Conservation (phyloP, 1,140 invertebrate genomes). For the Drosophila parabipectinata region DNA sequence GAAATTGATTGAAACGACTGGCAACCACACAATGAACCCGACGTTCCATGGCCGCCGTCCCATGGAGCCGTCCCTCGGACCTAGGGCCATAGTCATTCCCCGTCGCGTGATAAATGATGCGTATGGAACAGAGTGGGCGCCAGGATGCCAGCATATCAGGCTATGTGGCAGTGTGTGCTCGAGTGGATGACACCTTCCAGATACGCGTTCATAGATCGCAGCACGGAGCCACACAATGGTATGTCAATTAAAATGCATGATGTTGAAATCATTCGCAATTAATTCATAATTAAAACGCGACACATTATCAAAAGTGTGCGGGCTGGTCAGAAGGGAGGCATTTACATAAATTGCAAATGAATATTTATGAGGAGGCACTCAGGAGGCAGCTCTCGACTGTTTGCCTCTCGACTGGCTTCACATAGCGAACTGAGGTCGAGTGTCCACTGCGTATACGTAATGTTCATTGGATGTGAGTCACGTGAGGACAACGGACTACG, state of each 20-base stretch:
- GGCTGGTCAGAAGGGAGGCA: constrained; percentile 24
- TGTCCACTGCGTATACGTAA: constrained; percentile 22
- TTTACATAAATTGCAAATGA: constrained; percentile 76
- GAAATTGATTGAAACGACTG: constrained; percentile 80
- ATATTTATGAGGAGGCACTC: constrained; percentile 66
- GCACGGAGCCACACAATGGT: constrained; percentile 49
- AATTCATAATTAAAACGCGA: constrained; percentile 81
- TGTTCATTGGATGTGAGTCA: constrained; percentile 1
- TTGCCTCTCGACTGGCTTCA: too few relatives aligned
- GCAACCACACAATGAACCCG: constrained; percentile 57
- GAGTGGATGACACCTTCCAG: constrained; percentile 59
- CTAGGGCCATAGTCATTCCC: constrained; percentile 26
- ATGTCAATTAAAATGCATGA: constrained; percentile 81
- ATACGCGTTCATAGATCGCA: constrained; percentile 45
- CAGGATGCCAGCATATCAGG: background rate
- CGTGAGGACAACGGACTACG: background rate
- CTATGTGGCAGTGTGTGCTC: constrained; percentile 17
- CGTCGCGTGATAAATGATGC: constrained; percentile 70
- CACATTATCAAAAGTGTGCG: constrained; percentile 75
- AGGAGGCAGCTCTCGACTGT: background rate
- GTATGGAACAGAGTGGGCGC: constrained; percentile 24
- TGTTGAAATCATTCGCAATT: constrained; percentile 81
- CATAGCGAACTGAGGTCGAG: background rate
- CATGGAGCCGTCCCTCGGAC: constrained; percentile 7
- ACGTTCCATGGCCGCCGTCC: constrained; percentile 17